Evolutionary conservation across 2,888 invertebrate species (phyloP), one percentile per base, ranked within the genome.

Genomic region (Pocota personata): DNA sequence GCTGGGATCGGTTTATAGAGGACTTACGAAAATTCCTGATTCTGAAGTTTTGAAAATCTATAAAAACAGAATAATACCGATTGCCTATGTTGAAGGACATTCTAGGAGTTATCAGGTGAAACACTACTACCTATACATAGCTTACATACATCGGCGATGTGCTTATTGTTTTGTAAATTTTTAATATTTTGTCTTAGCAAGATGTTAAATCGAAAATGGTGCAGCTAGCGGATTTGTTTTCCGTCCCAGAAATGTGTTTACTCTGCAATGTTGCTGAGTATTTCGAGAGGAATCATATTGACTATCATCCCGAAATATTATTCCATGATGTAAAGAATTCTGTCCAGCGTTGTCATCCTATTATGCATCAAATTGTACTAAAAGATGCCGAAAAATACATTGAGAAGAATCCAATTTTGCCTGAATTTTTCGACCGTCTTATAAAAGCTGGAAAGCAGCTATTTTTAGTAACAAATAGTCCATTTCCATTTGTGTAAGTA

Each of bases 381-480:
- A 94, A 96, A 90, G 95, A 97, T 91, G 96, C 97, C 0, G 93
- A 95, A 7, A 95, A 96, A 87, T 98, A 97, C 90, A 95, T 98
- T 83, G 95, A 97, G 90, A 94, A 95, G 8, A 97, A 97, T 90
- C 94, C 94, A 16, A 94, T 96, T 75, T 93, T 98, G 67, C 93
- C 94, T 83, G 93, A 93, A 71, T 97, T 97, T 91, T 96, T 99
- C 88, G 94, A 96, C 86, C 94, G 96, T 89, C 93, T 99, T 10
- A 94, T 94, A 84, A 93, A 94, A 0, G 95, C 95, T 30, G 95
- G 95, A 40, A 99, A 98, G 91, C 97, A 97, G 91, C 93, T 98
- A 88, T 99, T 99, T 92, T 94, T 99, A 76, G 98, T 99, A 12
- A 99, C 99, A 8, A 99, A 99, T 91, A 98, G 98, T 91, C 98